phyloP scores from a whole-genome alignment of 2,113 vertebrate species.

The Rhodinocichla rosea region DNA sequence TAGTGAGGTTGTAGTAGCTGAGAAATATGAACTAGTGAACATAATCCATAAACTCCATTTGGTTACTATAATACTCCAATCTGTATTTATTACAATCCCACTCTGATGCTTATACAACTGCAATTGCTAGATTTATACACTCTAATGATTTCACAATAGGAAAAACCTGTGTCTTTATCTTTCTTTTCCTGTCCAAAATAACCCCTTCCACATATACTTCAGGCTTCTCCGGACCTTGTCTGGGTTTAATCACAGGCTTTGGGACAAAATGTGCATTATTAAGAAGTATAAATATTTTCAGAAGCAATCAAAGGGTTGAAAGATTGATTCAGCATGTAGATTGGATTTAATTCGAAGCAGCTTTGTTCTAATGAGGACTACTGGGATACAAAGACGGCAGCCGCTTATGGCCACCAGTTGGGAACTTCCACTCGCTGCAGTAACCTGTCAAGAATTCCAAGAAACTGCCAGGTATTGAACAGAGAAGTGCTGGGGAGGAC shows the following conservation, averaged over 20 bases:
- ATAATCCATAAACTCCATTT: slow-evolving; percentile 66
- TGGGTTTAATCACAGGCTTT: slow-evolving; percentile 80
- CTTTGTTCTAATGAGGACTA: slow-evolving; percentile 79
- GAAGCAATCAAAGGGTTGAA: slow-evolving; percentile 81
- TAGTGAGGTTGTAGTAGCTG: slow-evolving; percentile 1
- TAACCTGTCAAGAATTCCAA: slow-evolving; percentile 57
- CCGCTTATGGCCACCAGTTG: slow-evolving; percentile 43
- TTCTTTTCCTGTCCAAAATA: slow-evolving; percentile 66
- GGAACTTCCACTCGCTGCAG: slow-evolving; percentile 13
- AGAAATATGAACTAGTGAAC: slow-evolving; percentile 48
- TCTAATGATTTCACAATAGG: slow-evolving; percentile 68
- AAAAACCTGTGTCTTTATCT: slow-evolving; percentile 72
- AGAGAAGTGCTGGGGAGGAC: not conserved
- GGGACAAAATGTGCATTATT: slow-evolving; percentile 81
- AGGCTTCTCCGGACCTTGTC: slow-evolving; percentile 62
- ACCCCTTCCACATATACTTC: slow-evolving; percentile 51
- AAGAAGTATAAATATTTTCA: slow-evolving; percentile 87
- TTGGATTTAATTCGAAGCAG: slow-evolving; percentile 82
- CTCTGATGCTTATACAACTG: slow-evolving; percentile 64
- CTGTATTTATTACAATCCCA: slow-evolving; percentile 64
- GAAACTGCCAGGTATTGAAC: not conserved
- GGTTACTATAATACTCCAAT: slow-evolving; percentile 54
- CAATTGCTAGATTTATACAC: slow-evolving; percentile 74
- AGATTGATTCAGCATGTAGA: slow-evolving; percentile 80
- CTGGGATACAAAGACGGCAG: slow-evolving; percentile 64